Percentiles rank a stretch among this genome's conserved stretches.
phyloP scores from a whole-genome alignment of 2,113 vertebrate genomes.

The Anoura caudifer region DNA sequence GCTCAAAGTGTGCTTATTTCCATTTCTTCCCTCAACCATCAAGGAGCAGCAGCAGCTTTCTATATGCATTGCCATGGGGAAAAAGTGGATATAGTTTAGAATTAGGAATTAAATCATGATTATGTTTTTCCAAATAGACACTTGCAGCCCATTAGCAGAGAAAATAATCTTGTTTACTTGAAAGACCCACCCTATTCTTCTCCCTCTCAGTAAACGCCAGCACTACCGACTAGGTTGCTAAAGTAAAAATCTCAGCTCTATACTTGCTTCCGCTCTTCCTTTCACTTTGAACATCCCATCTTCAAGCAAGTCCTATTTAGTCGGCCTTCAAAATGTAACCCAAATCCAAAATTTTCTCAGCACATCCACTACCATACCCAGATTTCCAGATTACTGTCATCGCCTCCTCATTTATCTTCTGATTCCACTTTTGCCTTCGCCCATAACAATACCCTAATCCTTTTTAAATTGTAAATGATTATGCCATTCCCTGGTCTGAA shows the following conservation, averaged over 20 bases:
- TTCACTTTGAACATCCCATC: background rate
- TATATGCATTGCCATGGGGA: background rate
- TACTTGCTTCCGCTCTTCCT: background rate
- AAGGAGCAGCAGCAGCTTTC: background rate
- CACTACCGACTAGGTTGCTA: background rate
- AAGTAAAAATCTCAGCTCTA: background rate
- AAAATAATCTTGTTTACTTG: background rate
- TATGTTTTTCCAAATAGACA: background rate
- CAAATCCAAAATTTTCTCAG: background rate
- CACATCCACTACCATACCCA: background rate
- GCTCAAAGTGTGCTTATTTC: background rate
- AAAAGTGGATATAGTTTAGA: background rate
- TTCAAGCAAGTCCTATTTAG: background rate
- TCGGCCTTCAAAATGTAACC: background rate
- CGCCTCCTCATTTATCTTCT: background rate
- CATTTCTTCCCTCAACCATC: background rate
- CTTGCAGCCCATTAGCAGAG: background rate
- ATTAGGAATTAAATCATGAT: background rate
- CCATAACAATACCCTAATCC: background rate
- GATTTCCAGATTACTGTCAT: background rate
- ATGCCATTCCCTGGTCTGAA: background rate
- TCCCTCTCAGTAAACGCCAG: background rate
- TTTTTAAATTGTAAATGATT: background rate
- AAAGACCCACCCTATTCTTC: background rate
- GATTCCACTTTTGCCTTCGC: background rate